Evolutionary conservation across 2,797 vertebrate genomes (phyloP).

Genomic region (Percopsis omiscomaycus): DNA sequence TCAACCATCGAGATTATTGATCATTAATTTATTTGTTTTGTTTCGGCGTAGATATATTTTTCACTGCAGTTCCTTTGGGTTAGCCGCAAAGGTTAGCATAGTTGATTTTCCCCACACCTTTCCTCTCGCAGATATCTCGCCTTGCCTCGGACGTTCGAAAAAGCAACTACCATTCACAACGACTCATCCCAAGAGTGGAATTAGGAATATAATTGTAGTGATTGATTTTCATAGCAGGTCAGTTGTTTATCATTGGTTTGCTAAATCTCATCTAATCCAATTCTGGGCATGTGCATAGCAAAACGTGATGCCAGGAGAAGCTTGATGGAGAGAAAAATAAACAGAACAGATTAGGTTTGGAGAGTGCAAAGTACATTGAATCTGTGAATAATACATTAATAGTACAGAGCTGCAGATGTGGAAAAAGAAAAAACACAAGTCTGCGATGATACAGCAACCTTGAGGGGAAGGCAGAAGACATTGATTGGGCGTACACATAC

Average conservation of each 20-base stretch:
- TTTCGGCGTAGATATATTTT: slow-evolving; percentile 63
- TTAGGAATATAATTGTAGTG: slow-evolving; percentile 67
- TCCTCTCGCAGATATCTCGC: slow-evolving; percentile 34
- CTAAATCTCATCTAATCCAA: slow-evolving; percentile 69
- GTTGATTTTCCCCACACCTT: slow-evolving; percentile 37
- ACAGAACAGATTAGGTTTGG: slow-evolving; percentile 52
- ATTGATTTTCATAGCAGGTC: slow-evolving; percentile 73
- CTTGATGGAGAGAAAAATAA: slow-evolving; percentile 53
- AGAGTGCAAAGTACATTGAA: slow-evolving; percentile 36
- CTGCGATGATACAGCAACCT: slow-evolving; percentile 56
- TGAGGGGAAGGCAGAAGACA: slow-evolving; percentile 49
- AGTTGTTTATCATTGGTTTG: slow-evolving; percentile 69
- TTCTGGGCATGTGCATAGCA: slow-evolving; percentile 66
- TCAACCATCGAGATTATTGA: slow-evolving; percentile 56
- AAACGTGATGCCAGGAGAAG: slow-evolving; percentile 54
- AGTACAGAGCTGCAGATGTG: slow-evolving; percentile 34
- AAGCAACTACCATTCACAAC: slow-evolving; percentile 36
- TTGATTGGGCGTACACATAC: slow-evolving; percentile 45
- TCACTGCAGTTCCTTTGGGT: slow-evolving; percentile 64
- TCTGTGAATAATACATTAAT: slow-evolving; percentile 61
- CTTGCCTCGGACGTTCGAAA: slow-evolving; percentile 49
- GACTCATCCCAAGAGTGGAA: slow-evolving; percentile 46
- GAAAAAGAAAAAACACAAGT: slow-evolving; percentile 23
- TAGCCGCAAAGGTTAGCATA: slow-evolving; percentile 54
- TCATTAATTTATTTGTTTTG: slow-evolving; percentile 49